A percentile compares a stretch with the other conserved stretches of the same genome.
These are phyloP conservation scores for Elachura formosa DNA, from an alignment of 2,113 vertebrate species.

Conservation along the genomic window DNA sequence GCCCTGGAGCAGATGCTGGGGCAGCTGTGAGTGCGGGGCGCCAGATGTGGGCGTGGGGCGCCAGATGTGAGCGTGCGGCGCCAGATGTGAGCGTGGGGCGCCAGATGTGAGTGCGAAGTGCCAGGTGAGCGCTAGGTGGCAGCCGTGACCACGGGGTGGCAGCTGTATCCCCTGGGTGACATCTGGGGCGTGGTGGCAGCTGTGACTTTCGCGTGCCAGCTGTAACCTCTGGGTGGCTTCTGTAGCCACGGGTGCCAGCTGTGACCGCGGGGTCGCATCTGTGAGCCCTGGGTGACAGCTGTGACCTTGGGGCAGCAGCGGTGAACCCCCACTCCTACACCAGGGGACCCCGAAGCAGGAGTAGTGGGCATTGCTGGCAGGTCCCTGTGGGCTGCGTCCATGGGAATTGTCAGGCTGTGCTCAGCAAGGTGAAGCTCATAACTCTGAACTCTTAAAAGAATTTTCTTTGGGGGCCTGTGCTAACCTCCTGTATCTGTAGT, in stretches of 20 bases:
- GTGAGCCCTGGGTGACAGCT: neutral
- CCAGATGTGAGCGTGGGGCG: neutral
- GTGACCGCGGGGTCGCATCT: neutral
- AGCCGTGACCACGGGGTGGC: neutral
- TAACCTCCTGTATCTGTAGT: fast-evolving
- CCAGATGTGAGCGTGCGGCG: too few relatives aligned
- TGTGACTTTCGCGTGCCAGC: neutral
- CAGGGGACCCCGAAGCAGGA: fast-evolving
- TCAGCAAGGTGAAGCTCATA: fast-evolving
- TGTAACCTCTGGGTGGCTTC: neutral
- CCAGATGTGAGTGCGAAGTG: fast-evolving
- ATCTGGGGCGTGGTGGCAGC: fast-evolving
- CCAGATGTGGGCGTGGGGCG: neutral
- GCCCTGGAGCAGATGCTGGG: neutral
- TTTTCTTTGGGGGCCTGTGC: neutral
- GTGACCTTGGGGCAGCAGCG: neutral
- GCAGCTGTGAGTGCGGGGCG: neutral
- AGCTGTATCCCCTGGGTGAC: neutral
- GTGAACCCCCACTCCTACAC: neutral
- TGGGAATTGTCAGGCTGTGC: fast-evolving
- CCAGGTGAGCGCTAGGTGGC: neutral
- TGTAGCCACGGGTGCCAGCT: fast-evolving
- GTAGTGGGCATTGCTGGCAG: fast-evolving
- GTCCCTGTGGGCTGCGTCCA: fast-evolving
- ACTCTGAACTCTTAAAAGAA: neutral